These are phyloP conservation scores for Hycleus cichorii DNA, from an alignment of 1,140 invertebrate species.

Conservation along the genomic window DNA sequence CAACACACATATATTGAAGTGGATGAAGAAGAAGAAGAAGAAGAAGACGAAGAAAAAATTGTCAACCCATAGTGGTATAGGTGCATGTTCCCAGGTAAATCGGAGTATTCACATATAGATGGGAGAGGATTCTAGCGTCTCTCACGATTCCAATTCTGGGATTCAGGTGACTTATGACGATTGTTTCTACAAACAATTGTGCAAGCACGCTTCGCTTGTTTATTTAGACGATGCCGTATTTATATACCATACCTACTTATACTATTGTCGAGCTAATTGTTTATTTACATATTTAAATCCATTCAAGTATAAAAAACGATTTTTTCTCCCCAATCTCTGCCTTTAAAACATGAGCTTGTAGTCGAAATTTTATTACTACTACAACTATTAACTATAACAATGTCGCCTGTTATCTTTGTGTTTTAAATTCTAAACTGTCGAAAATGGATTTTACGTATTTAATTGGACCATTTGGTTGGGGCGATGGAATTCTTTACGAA, in stretches of 20 bases:
- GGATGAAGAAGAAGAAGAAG: neutral
- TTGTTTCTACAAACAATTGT: constrained; percentile 34
- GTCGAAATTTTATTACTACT: too few species aligned
- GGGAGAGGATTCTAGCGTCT: neutral
- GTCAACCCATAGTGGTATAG: too few species aligned
- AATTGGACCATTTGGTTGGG: too few species aligned
- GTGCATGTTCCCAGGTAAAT: constrained; percentile 4
- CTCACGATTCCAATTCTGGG: constrained; percentile 29
- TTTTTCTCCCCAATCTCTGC: too few species aligned
- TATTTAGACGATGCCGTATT: constrained; percentile 25
- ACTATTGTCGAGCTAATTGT: constrained; percentile 32
- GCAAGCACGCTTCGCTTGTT: constrained; percentile 28
- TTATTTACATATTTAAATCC: constrained; percentile 19
- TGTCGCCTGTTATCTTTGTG: too few species aligned
- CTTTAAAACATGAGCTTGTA: too few species aligned
- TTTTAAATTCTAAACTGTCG: too few species aligned
- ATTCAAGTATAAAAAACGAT: too few species aligned
- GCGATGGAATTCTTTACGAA: too few species aligned
- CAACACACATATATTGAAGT: too few species aligned
- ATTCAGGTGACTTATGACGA: constrained; percentile 34
- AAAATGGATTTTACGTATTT: too few species aligned
- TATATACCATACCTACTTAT: constrained; percentile 23
- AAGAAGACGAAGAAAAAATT: neutral
- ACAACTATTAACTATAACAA: too few species aligned
- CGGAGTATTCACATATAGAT: constrained; percentile 5